phyloP scores from a whole-genome alignment of 1,140 invertebrate genomes.

The Sinella curviseta region DNA sequence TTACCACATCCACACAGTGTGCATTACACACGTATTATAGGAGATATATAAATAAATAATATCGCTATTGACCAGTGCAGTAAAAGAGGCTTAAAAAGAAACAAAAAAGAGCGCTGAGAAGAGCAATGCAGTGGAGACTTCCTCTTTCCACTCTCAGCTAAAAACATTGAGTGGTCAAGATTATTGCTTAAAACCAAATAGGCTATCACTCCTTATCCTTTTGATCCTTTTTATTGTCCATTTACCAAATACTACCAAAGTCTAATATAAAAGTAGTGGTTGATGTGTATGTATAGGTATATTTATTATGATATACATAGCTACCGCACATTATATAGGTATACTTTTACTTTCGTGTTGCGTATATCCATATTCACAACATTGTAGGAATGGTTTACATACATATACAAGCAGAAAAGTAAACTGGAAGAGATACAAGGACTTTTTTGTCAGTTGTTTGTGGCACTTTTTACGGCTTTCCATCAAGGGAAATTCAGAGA shows the following conservation, averaged over 20 bases:
- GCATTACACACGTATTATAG: background rate
- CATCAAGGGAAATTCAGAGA: background rate
- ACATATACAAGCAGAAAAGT: background rate
- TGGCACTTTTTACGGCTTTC: background rate
- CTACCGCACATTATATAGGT: no score
- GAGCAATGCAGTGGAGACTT: background rate
- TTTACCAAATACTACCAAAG: background rate
- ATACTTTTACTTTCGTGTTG: no score
- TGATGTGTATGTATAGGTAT: no score
- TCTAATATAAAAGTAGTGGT: no score
- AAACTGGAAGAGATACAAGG: background rate
- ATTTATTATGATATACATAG: no score
- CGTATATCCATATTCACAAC: no score
- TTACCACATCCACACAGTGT: background rate
- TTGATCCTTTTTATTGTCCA: constrained; percentile 24
- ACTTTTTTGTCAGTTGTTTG: background rate
- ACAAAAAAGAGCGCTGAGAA: background rate
- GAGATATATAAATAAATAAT: no score
- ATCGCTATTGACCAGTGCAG: no score
- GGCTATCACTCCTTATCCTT: constrained; percentile 26
- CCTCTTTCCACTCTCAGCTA: background rate
- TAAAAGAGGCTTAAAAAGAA: background rate
- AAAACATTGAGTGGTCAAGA: constrained; percentile 26
- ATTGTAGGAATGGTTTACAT: no score
- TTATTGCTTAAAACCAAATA: constrained; percentile 25